Evolutionary conservation across 2,113 vertebrate species (phyloP).

Genomic region (Strix uralensis): DNA sequence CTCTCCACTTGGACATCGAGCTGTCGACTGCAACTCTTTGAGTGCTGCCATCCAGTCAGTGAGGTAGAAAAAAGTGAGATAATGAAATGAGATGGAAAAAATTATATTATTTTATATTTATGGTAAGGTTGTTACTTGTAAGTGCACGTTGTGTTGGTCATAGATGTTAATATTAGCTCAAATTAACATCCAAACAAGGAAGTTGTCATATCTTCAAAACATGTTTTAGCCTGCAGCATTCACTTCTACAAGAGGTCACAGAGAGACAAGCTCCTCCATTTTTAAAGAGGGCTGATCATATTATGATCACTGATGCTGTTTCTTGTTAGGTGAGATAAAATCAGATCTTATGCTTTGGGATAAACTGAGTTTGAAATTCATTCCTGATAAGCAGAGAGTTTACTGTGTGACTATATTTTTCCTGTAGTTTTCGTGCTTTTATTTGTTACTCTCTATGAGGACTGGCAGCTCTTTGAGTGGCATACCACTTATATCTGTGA

Average conservation of each 20-base stretch:
- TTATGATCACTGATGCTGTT: not conserved
- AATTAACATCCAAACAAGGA: not conserved
- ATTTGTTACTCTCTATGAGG: not conserved
- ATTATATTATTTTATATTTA: not conserved
- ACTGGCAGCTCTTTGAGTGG: not conserved
- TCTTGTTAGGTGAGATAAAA: not conserved
- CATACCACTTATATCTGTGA: not conserved
- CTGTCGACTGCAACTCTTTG: too few relatives aligned
- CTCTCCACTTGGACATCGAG: too few relatives aligned
- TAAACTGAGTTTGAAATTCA: not conserved
- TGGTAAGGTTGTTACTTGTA: not conserved
- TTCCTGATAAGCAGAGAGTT: not conserved
- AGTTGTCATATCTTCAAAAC: not conserved
- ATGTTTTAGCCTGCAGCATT: not conserved
- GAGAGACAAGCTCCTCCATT: not conserved
- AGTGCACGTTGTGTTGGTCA: not conserved
- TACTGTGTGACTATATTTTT: not conserved
- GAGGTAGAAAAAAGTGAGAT: too few relatives aligned
- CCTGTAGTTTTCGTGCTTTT: not conserved
- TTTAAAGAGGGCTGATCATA: not conserved
- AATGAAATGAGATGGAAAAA: not conserved
- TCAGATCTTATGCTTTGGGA: not conserved
- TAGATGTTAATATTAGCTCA: not conserved
- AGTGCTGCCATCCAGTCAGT: too few relatives aligned
- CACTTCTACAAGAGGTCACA: not conserved